A percentile compares a stretch with the other conserved stretches of the same genome.
Conservation (phyloP, 2,113 vertebrate genomes). For the Pseudolaguvia tuberculata region DNA sequence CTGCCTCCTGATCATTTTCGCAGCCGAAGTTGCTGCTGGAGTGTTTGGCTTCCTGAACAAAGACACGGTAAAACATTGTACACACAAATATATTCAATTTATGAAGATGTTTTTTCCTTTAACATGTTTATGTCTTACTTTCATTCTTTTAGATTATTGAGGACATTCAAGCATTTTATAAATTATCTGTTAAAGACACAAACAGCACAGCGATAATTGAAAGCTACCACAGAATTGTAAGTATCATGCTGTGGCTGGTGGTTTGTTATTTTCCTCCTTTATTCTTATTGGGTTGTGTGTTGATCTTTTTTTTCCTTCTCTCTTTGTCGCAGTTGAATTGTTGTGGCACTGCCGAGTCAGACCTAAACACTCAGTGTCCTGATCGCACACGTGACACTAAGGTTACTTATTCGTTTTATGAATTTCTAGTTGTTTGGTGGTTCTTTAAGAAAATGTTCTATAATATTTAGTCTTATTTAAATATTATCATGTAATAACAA, state of each 20-base stretch:
- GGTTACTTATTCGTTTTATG: not conserved
- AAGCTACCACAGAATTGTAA: slow-evolving; percentile 34
- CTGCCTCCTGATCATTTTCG: slow-evolving; percentile 93
- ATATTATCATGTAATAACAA: no score
- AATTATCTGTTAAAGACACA: slow-evolving; percentile 65
- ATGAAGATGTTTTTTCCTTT: not conserved
- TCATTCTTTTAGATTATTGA: slow-evolving; percentile 74
- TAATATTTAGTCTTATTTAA: no score
- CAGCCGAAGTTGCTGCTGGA: slow-evolving; percentile 88
- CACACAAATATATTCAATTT: no score
- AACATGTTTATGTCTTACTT: not conserved
- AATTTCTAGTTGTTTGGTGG: not conserved
- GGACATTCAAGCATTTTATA: slow-evolving; percentile 81
- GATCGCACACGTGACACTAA: not conserved
- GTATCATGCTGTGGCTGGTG: not conserved
- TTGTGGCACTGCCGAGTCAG: slow-evolving; percentile 1
- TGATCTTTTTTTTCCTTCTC: not conserved
- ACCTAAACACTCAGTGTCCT: not conserved
- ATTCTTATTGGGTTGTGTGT: not conserved
- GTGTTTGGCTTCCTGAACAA: slow-evolving; percentile 96
- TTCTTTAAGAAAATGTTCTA: not conserved
- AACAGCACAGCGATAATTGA: not conserved
- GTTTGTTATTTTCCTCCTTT: not conserved
- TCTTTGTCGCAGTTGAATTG: slow-evolving; percentile 32
- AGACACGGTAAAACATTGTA: slow-evolving; percentile 68